These are phyloP conservation scores for Drosophila ohnishii DNA, from an alignment of 1,140 invertebrate species.

Conservation along the genomic window DNA sequence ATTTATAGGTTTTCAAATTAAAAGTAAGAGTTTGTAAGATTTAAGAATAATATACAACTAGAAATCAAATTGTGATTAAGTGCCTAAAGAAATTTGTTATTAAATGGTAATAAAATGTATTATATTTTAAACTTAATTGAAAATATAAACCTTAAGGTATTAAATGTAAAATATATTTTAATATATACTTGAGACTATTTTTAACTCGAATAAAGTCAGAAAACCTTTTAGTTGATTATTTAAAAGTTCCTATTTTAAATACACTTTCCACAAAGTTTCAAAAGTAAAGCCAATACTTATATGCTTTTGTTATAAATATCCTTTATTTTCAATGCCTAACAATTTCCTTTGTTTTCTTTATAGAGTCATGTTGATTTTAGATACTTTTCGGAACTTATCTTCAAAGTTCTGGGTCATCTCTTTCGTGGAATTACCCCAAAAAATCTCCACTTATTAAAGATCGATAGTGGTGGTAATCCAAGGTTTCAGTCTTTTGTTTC, in stretches of 20 bases:
- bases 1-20: no score
- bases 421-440: not conserved
- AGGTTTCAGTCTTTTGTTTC: conserved; percentile 10
- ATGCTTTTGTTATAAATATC: no score
- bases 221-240: not conserved
- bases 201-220: not conserved
- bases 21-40: no score
- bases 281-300: not conserved
- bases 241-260: not conserved
- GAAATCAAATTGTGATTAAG: no score
- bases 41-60: no score
- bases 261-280: not conserved
- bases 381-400: not conserved
- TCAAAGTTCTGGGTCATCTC: not conserved
- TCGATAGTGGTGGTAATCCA: not conserved
- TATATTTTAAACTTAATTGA: not conserved
- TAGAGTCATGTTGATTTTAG: not conserved
- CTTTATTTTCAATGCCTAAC: not conserved
- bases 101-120: not conserved
- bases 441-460: not conserved
- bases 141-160: not conserved
- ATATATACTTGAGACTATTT: not conserved
- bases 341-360: not conserved
- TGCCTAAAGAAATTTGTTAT: no score
- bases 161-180: not conserved